Conservation (phyloP, 2,888 invertebrate genomes). For the Uropetala carovei region DNA sequence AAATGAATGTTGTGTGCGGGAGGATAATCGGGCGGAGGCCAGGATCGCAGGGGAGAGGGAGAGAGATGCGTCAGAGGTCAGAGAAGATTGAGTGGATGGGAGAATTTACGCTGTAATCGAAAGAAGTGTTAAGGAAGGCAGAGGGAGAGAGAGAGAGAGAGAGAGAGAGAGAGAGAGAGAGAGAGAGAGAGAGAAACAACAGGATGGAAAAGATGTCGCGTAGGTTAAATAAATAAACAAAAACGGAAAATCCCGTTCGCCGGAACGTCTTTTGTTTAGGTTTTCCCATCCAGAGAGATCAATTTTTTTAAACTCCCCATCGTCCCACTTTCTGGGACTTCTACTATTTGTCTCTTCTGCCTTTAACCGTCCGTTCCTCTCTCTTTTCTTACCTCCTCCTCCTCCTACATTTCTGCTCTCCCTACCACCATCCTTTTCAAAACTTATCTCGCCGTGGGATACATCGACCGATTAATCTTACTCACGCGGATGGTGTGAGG, state of each 20-base stretch:
- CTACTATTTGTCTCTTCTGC: background rate
- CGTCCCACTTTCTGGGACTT: background rate
- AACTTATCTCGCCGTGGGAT: background rate
- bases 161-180: background rate
- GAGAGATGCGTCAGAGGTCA: background rate
- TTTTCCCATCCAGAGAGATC: background rate
- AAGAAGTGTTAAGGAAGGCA: background rate
- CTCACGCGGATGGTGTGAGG: background rate
- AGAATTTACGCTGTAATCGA: background rate
- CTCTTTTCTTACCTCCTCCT: background rate
- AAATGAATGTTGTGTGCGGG: too few relatives aligned
- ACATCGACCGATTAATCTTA: conserved; percentile 7
- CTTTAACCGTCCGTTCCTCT: background rate
- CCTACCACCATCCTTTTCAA: background rate
- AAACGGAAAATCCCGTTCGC: background rate
- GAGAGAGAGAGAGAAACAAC: background rate
- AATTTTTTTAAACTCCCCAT: background rate
- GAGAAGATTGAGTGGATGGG: background rate
- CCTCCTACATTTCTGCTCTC: background rate
- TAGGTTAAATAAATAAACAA: too few relatives aligned
- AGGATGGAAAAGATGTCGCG: background rate
- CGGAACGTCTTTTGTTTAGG: background rate
- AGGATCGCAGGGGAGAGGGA: too few relatives aligned
- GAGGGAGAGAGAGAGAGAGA: background rate
- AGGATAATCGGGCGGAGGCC: too few relatives aligned